Evolutionary conservation across 2,888 invertebrate genomes (phyloP).

Genomic region (Cephus sareptanus): DNA sequence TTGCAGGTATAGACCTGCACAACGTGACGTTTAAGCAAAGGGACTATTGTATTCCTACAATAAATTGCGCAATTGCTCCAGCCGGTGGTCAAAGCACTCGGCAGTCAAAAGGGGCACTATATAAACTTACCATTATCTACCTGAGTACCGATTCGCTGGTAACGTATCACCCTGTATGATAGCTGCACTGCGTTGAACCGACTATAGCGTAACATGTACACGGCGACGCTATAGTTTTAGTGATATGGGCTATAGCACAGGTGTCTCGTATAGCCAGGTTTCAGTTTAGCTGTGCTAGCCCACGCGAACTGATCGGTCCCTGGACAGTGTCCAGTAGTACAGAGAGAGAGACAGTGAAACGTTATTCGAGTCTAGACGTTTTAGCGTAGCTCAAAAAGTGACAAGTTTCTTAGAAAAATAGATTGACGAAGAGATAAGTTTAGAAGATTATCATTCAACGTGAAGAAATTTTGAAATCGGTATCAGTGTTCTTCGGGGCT

Average conservation of each 20-base stretch:
- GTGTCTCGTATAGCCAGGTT: constrained; percentile 45
- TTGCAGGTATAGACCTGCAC: neutral
- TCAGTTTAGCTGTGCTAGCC: constrained; percentile 46
- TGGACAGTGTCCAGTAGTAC: constrained; percentile 21
- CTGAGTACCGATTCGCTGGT: neutral
- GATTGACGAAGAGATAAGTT: neutral
- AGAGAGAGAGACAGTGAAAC: neutral
- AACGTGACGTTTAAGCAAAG: neutral
- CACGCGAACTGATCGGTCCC: constrained; percentile 29
- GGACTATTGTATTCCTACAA: neutral
- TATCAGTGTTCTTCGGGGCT: neutral
- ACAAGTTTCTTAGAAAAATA: neutral
- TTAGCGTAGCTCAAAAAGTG: neutral
- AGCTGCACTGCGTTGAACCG: neutral
- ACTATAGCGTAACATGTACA: neutral
- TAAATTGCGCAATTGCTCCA: neutral
- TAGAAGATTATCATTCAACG: neutral
- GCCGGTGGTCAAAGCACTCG: neutral
- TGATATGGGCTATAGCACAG: constrained; percentile 33
- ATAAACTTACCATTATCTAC: neutral
- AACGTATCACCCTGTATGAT: neutral
- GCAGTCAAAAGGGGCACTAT: neutral
- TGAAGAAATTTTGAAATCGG: neutral
- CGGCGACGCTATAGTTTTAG: neutral
- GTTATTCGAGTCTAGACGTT: neutral